Evolutionary conservation across 2,797 vertebrate species (phyloP), one percentile per base, ranked within the genome.

Genomic region (Merluccius polli): DNA sequence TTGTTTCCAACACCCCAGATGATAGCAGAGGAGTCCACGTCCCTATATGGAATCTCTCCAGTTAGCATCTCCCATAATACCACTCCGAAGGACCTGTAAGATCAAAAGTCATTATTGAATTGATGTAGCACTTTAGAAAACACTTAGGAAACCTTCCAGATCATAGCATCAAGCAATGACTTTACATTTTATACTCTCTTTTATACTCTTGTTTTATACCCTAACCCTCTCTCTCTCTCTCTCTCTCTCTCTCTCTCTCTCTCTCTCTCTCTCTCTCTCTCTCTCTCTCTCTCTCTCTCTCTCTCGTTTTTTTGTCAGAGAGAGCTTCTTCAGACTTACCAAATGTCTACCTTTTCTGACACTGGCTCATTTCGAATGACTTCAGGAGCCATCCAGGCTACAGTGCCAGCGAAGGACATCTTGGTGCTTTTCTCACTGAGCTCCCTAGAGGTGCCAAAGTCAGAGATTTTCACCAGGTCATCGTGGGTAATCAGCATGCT

Each of bases 1-100:
- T 98, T 99, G 92, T 97, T 99, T 72, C 97, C 97, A 73, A 99
- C 97, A 0, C 97, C 97, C 97, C 97, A 99, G 84, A 99, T 99
- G 74, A 99, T 99, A 83, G 97, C 97, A 0, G 97, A 99, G 0
- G 97, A 99, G 86, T 99, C 97, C 73, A 99, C 97, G 0, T 99
- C 97, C 93, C 96, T 99, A 87, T 99, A 99, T 32, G 97, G 97
- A 82, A 98, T 95, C 91, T 98, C 97, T 0, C 97, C 97, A 0
- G 97, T 98, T 74, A 98, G 88, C 91, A 98, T 94, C 93, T 99
- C 97, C 97, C 97, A 99, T 33, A 99, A 93, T 78, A 98, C 97
- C 86, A 98, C 97, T 67, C 97, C 97, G 21, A 99, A 98, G 11
- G 97, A 98, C 97, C 97, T 98, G 80, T 30, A 27, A 73, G 74